These are phyloP conservation scores for Agrotis ipsilon DNA, from an alignment of 2,888 invertebrate species.

Conservation along the genomic window DNA sequence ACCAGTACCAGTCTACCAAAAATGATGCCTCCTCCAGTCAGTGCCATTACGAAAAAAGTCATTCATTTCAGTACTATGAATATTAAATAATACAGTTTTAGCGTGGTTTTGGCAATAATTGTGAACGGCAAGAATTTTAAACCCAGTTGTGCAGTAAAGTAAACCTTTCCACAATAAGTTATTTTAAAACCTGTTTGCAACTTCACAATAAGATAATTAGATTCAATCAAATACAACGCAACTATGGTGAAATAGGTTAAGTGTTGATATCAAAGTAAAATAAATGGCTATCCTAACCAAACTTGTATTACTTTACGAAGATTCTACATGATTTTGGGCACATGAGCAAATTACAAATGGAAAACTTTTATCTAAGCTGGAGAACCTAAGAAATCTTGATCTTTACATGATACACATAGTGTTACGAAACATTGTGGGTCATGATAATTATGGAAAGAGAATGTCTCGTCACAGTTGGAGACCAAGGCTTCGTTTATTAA, in stretches of 20 bases:
- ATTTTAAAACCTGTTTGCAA: slow-evolving; percentile 43
- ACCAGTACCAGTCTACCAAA: slow-evolving; percentile 4
- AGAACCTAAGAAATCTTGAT: slow-evolving; percentile 41
- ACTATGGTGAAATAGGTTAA: slow-evolving; percentile 48
- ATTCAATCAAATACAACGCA: slow-evolving; percentile 48
- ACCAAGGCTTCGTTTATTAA: slow-evolving; percentile 85
- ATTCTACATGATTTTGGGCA: slow-evolving; percentile 8
- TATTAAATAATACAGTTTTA: not conserved
- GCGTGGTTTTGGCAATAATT: slow-evolving; percentile 17
- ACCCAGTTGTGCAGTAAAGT: slow-evolving; percentile 41
- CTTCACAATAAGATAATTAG: slow-evolving; percentile 49
- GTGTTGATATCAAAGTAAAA: slow-evolving; percentile 21
- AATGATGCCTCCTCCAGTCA: not conserved
- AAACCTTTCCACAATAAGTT: slow-evolving; percentile 40
- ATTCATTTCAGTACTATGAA: slow-evolving; percentile 26
- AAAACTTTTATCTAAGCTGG: slow-evolving; percentile 19
- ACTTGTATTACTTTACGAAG: slow-evolving; percentile 25
- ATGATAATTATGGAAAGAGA: slow-evolving; percentile 81
- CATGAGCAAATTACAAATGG: slow-evolving; percentile 23
- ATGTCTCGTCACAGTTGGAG: slow-evolving; percentile 81
- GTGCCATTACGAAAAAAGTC: not conserved
- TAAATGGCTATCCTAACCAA: slow-evolving; percentile 32
- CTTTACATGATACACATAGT: slow-evolving; percentile 64
- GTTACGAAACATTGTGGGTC: slow-evolving; percentile 76
- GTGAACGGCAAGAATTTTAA: slow-evolving; percentile 46